These are phyloP conservation scores for Drosophila littoralis DNA, from an alignment of 1,140 invertebrate genomes.

Conservation along the genomic window DNA sequence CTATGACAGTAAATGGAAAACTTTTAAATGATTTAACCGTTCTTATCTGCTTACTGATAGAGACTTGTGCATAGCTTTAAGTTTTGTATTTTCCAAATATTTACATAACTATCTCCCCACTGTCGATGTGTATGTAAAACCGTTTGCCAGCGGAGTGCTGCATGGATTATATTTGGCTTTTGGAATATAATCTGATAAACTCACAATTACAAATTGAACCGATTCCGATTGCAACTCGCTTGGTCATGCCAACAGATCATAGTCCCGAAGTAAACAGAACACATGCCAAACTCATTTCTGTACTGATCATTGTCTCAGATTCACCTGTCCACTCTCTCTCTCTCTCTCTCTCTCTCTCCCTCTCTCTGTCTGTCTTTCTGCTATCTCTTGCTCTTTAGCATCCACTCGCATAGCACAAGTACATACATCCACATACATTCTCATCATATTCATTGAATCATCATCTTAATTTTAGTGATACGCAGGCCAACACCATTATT, in stretches of 20 bases:
- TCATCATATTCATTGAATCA: slow-evolving; percentile 83
- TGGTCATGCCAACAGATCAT: slow-evolving; percentile 28
- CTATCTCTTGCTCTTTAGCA: neutral
- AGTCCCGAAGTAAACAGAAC: slow-evolving; percentile 33
- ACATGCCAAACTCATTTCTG: neutral
- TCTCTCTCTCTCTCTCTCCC: slow-evolving; percentile 9
- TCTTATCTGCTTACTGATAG: slow-evolving; percentile 25
- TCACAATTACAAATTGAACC: slow-evolving; percentile 33
- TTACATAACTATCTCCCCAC: slow-evolving; percentile 42
- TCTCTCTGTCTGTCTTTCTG: slow-evolving; percentile 1
- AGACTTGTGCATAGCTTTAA: slow-evolving; percentile 47
- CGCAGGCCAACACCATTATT: slow-evolving; percentile 76
- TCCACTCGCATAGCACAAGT: slow-evolving; percentile 2
- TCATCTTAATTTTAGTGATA: slow-evolving; percentile 84
- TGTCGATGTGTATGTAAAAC: slow-evolving; percentile 75
- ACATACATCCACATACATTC: slow-evolving; percentile 46
- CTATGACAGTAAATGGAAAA: no score
- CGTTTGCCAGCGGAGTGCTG: slow-evolving; percentile 72
- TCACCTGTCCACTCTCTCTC: slow-evolving; percentile 8
- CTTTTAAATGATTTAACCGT: no score
- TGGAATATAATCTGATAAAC: slow-evolving; percentile 66
- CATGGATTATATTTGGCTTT: slow-evolving; percentile 76
- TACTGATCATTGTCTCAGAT: slow-evolving; percentile 20
- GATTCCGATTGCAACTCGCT: slow-evolving; percentile 35
- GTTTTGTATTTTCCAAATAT: slow-evolving; percentile 43